Conservation (phyloP, 2,113 vertebrate genomes). For the Erpornis zantholeuca region DNA sequence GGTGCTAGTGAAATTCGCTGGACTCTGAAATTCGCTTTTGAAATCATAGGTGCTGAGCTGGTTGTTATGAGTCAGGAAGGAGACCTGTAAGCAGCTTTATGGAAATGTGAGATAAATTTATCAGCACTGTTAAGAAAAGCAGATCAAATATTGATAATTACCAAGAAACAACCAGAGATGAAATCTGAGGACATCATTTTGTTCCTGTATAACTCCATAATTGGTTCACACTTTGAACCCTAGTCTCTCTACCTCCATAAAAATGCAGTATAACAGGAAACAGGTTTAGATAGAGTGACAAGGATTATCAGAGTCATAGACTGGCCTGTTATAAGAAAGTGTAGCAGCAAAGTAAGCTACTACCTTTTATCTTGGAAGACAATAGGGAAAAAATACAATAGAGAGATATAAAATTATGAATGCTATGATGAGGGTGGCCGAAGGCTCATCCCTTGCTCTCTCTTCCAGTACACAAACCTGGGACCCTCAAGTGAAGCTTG, state of each 20-base stretch:
- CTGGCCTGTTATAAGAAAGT: neutral
- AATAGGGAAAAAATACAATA: neutral
- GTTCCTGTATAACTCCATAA: neutral
- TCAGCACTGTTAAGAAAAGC: neutral
- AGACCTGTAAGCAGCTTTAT: neutral
- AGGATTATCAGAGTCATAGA: neutral
- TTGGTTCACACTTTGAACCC: neutral
- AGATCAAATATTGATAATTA: neutral
- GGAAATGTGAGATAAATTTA: neutral
- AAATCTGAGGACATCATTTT: neutral
- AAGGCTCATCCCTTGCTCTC: neutral
- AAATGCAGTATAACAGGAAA: neutral
- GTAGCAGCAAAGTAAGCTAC: neutral
- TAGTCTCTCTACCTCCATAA: neutral
- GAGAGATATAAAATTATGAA: neutral
- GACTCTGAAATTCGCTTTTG: neutral
- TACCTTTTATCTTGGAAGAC: neutral
- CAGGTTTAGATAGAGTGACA: neutral
- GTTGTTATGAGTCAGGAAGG: neutral
- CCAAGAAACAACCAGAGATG: neutral
- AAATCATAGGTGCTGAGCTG: neutral
- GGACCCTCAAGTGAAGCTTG: neutral
- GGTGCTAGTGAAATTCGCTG: neutral
- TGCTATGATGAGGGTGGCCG: neutral
- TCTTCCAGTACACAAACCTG: neutral